Conservation (phyloP, 2,113 vertebrate species). For the Ptychochromis oligacanthus region DNA sequence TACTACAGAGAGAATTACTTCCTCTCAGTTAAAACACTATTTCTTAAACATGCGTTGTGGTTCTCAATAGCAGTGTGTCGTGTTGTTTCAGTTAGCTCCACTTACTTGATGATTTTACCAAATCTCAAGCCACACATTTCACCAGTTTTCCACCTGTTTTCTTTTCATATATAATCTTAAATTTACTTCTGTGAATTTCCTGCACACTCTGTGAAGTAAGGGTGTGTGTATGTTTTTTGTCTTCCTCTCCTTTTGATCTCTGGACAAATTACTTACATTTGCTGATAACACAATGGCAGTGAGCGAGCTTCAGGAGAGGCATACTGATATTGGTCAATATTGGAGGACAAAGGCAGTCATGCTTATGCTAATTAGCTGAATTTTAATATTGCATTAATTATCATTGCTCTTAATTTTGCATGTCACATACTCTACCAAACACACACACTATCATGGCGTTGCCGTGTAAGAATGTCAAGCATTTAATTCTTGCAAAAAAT, state of each 20-base stretch:
- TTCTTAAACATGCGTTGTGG: neutral
- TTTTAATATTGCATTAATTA: neutral
- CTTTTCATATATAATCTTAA: too few relatives aligned
- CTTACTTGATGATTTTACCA: neutral
- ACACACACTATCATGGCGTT: neutral
- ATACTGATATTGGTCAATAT: neutral
- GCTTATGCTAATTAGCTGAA: neutral
- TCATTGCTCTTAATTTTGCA: neutral
- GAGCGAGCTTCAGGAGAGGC: neutral
- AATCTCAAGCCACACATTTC: neutral
- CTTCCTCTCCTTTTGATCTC: slow-evolving; percentile 1
- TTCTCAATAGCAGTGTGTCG: neutral
- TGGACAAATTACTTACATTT: too few relatives aligned
- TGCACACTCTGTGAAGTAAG: rapidly evolving
- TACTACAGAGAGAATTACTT: neutral
- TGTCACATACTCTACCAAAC: neutral
- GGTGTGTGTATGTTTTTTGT: neutral
- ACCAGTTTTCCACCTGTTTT: neutral
- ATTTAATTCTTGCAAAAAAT: neutral
- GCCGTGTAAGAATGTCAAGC: neutral
- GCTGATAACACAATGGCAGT: neutral
- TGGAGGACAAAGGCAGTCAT: neutral
- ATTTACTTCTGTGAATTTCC: neutral
- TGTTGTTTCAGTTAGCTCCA: rapidly evolving
- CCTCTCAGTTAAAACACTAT: neutral